phyloP scores from a whole-genome alignment of 2,888 invertebrate genomes.

The Eucriotettix oculatus region DNA sequence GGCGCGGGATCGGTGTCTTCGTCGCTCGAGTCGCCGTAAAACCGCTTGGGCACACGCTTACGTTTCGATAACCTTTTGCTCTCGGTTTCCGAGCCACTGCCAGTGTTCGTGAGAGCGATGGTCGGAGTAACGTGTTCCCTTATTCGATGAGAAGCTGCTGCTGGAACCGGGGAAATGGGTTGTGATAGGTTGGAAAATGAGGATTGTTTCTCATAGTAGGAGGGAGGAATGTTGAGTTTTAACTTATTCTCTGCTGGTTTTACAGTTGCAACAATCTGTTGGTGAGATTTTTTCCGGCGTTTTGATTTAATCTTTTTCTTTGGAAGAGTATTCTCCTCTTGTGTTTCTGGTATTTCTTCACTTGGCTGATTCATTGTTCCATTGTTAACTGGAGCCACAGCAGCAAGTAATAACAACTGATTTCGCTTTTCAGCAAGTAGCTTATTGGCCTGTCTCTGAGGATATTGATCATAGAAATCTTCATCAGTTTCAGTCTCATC shows the following conservation, averaged over 20 bases:
- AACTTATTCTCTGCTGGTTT: slow-evolving; percentile 29
- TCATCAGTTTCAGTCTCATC: slow-evolving; percentile 74
- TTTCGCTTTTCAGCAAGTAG: slow-evolving; percentile 58
- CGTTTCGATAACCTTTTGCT: slow-evolving; percentile 55
- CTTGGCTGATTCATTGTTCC: slow-evolving; percentile 16
- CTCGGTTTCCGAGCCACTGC: slow-evolving; percentile 36
- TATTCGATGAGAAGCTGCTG: neutral
- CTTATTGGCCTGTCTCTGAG: slow-evolving; percentile 56
- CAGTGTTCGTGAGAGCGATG: slow-evolving; percentile 19
- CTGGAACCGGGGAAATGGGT: neutral
- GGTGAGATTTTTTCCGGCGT: slow-evolving; percentile 48
- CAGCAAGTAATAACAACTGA: slow-evolving; percentile 42
- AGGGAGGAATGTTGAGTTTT: slow-evolving; percentile 36
- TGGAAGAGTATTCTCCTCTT: slow-evolving; percentile 41
- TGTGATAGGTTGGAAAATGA: neutral
- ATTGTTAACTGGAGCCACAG: slow-evolving; percentile 31
- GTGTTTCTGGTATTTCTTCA: slow-evolving; percentile 28
- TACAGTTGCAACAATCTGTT: slow-evolving; percentile 16
- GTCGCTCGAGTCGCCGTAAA: slow-evolving; percentile 77
- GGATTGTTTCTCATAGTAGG: slow-evolving; percentile 17
- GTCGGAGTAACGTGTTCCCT: slow-evolving; percentile 16
- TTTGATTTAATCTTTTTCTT: slow-evolving; percentile 38
- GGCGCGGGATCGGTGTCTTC: slow-evolving; percentile 51
- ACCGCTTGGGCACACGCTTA: slow-evolving; percentile 64
- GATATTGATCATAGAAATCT: slow-evolving; percentile 74